A percentile compares a stretch with the other conserved stretches of the same genome.
Conservation (phyloP, 2,888 invertebrate genomes). For the Cordylochernes scorpioides region DNA sequence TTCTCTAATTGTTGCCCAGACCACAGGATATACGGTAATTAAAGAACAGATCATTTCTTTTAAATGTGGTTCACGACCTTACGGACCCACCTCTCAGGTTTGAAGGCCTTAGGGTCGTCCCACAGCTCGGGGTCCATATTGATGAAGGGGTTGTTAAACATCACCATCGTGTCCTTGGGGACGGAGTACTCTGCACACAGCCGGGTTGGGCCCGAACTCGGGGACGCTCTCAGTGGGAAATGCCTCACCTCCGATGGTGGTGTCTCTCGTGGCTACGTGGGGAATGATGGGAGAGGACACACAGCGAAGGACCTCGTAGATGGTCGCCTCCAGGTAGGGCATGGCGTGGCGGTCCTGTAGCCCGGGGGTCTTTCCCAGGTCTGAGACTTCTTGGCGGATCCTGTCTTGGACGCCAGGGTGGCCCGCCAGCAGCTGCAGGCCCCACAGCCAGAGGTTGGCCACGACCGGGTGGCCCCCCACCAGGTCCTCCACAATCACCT, state of each 20-base stretch:
- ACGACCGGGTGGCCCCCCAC: slow-evolving; percentile 65
- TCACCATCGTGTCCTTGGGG: slow-evolving; percentile 46
- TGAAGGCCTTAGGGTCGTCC: slow-evolving; percentile 40
- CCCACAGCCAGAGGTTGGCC: slow-evolving; percentile 50
- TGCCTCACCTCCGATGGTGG: slow-evolving; percentile 34
- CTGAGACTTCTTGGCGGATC: slow-evolving; percentile 36
- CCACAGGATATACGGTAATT: too few species aligned
- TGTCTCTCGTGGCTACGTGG: slow-evolving; percentile 52
- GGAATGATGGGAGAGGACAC: slow-evolving; percentile 70
- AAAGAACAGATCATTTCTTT: too few species aligned
- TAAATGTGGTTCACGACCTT: too few species aligned
- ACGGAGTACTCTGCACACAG: slow-evolving; percentile 21
- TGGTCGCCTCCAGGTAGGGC: slow-evolving; percentile 52
- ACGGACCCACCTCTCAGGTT: slow-evolving; percentile 27
- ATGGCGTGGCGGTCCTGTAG: slow-evolving; percentile 36
- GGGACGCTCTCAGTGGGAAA: not conserved
- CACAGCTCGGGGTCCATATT: slow-evolving; percentile 46
- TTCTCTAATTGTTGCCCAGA: too few species aligned
- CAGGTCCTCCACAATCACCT: slow-evolving; percentile 31
- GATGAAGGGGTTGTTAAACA: slow-evolving; percentile 54
- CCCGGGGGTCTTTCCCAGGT: slow-evolving; percentile 18
- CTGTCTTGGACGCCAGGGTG: slow-evolving; percentile 32
- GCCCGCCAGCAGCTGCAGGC: slow-evolving; percentile 30
- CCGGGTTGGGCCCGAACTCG: not conserved
- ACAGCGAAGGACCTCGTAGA: slow-evolving; percentile 47